phyloP scores from a whole-genome alignment of 1,140 invertebrate species.

The Trichoplusia ni region DNA sequence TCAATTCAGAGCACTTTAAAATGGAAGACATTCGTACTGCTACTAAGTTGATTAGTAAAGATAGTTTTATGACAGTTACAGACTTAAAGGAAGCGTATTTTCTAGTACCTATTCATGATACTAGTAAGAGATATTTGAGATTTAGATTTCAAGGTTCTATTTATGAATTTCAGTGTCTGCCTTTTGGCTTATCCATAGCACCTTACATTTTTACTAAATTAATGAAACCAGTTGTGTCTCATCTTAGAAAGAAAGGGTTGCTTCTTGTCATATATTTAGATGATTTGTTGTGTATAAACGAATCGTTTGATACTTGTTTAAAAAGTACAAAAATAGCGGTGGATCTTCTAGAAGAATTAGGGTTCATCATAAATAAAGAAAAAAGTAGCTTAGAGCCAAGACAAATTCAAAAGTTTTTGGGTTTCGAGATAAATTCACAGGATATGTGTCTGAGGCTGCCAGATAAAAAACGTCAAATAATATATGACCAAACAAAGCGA shows the following conservation, averaged over 20 bases:
- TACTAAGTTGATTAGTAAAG: not conserved
- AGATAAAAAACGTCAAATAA: not conserved
- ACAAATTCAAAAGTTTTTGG: not conserved
- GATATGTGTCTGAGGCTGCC: not conserved
- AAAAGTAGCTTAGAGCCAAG: not conserved
- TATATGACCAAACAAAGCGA: not conserved
- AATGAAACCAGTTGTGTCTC: not conserved
- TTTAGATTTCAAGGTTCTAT: not conserved
- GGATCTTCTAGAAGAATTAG: not conserved
- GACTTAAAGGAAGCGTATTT: not conserved
- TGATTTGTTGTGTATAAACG: not conserved
- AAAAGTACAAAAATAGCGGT: not conserved
- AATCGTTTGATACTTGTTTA: not conserved
- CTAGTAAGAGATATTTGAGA: not conserved
- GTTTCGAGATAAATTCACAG: not conserved
- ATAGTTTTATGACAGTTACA: not conserved
- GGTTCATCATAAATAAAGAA: not conserved
- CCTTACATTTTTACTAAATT: not conserved
- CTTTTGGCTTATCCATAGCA: not conserved
- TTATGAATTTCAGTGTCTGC: not conserved
- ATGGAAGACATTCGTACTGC: not conserved
- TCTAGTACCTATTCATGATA: not conserved
- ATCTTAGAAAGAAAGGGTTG: not conserved
- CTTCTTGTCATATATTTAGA: not conserved
- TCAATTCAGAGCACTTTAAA: too few relatives aligned